Percentiles rank a stretch among this genome's conserved stretches.
Conservation (phyloP, 1,140 invertebrate genomes). For the Acromyrmex charruanus region DNA sequence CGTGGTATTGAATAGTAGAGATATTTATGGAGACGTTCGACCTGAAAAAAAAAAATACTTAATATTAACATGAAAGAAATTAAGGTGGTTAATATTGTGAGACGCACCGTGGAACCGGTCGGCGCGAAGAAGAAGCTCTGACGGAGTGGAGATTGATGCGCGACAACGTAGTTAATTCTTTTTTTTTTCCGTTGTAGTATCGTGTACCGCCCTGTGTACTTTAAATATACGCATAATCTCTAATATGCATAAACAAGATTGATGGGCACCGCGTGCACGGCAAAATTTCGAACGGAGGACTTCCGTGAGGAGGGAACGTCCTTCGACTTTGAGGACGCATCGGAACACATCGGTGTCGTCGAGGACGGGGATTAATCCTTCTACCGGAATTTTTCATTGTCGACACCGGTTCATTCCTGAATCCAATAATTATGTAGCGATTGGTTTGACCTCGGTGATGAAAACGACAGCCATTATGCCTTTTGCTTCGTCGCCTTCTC, state of each 20-base stretch:
- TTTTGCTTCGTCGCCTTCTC: conserved; percentile 21
- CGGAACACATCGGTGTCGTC: conserved; percentile 38
- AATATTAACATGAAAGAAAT: conserved; percentile 25
- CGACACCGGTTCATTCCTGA: conserved; percentile 62
- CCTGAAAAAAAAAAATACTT: conserved; percentile 6
- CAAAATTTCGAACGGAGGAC: conserved; percentile 64
- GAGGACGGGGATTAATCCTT: conserved; percentile 72
- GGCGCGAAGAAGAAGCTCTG: conserved; percentile 31
- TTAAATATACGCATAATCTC: conserved; percentile 67
- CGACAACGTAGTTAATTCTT: conserved; percentile 73
- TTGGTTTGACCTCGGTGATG: conserved; percentile 60
- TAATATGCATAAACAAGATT: conserved; percentile 78
- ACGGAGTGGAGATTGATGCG: conserved; percentile 69
- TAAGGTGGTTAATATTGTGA: conserved; percentile 63
- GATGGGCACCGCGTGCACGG: conserved; percentile 70
- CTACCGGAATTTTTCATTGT: conserved; percentile 73
- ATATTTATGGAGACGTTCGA: conserved; percentile 5
- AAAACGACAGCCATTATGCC: conserved; percentile 63
- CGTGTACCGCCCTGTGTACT: conserved; percentile 69
- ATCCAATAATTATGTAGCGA: conserved; percentile 71
- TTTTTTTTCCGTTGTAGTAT: conserved; percentile 53
- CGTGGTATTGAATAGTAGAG: background rate
- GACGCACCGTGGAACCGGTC: conserved; percentile 61
- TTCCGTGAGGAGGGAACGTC: conserved; percentile 53
- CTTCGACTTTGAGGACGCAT: conserved; percentile 25